These are phyloP conservation scores for Epistrophe eligans DNA, from an alignment of 2,888 invertebrate species.

Conservation along the genomic window DNA sequence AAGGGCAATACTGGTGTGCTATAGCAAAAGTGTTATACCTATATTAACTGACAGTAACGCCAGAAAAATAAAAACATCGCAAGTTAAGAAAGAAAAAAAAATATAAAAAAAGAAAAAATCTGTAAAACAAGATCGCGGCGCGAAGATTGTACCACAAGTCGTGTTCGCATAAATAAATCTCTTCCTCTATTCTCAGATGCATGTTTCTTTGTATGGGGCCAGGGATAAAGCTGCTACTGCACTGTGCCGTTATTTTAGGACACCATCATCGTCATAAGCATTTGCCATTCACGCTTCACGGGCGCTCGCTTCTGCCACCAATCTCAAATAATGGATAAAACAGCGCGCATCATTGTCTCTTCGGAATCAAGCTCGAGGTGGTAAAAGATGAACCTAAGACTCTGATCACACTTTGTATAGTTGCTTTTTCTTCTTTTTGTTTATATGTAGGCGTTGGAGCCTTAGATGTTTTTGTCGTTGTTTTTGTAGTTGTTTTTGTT, in stretches of 20 bases:
- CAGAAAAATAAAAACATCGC: constrained; percentile 62
- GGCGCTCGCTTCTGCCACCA: constrained; percentile 38
- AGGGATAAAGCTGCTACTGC: constrained; percentile 37
- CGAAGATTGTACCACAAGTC: constrained; percentile 62
- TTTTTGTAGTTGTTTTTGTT: not conserved
- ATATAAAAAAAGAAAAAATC: not conserved
- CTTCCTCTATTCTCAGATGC: constrained; percentile 48
- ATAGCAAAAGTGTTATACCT: constrained; percentile 16
- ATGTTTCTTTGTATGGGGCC: constrained; percentile 53
- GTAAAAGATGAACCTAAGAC: constrained; percentile 57
- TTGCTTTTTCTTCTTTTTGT: constrained; percentile 10
- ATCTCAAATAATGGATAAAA: constrained; percentile 43
- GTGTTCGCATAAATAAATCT: constrained; percentile 68
- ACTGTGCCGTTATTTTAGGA: constrained; percentile 70
- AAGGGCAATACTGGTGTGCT: not conserved
- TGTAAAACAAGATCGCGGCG: constrained; percentile 52
- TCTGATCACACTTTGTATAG: constrained; percentile 46
- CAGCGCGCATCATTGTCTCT: constrained; percentile 48
- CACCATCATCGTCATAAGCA: constrained; percentile 46
- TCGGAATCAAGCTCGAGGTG: constrained; percentile 47
- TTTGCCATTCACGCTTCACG: constrained; percentile 62
- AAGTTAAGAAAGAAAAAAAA: constrained; percentile 20
- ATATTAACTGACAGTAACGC: constrained; percentile 63
- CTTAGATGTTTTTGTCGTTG: constrained; percentile 34
- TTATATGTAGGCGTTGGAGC: constrained; percentile 62